These are phyloP conservation scores for Phalanger gymnotis DNA, from an alignment of 2,797 vertebrate species.

Conservation along the genomic window DNA sequence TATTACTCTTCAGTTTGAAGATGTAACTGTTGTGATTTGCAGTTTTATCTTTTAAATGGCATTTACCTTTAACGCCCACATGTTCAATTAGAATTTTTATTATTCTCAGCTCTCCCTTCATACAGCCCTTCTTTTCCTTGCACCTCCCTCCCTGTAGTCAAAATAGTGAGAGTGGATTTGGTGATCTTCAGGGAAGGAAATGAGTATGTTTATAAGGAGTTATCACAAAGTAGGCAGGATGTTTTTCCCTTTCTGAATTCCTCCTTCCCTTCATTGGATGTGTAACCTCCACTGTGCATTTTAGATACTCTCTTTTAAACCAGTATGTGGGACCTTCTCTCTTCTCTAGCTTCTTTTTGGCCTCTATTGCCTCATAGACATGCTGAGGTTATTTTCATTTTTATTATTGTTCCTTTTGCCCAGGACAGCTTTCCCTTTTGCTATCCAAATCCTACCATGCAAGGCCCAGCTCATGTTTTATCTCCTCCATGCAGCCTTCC, in stretches of 20 bases:
- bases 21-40: constrained; percentile 69
- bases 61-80: constrained; percentile 68
- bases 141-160: constrained; percentile 40
- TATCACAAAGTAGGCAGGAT: constrained; percentile 40
- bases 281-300: neutral
- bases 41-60: constrained; percentile 64
- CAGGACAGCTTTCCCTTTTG: neutral
- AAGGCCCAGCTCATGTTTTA: neutral
- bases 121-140: constrained; percentile 25
- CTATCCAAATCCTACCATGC: too few species aligned
- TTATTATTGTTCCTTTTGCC: neutral
- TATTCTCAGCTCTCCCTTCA: neutral
- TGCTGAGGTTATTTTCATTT: rapidly evolving
- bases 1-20: constrained; percentile 52
- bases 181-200: constrained; percentile 31
- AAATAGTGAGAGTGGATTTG: constrained; percentile 29
- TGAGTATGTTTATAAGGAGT: neutral
- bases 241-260: constrained; percentile 28
- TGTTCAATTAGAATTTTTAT: constrained; percentile 69
- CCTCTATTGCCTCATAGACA: neutral
- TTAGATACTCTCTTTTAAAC: neutral
- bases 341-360: neutral
- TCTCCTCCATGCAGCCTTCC: neutral
- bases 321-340: neutral
- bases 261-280: neutral